Conservation (phyloP, 2,888 invertebrate genomes). For the Patella pellucida region DNA sequence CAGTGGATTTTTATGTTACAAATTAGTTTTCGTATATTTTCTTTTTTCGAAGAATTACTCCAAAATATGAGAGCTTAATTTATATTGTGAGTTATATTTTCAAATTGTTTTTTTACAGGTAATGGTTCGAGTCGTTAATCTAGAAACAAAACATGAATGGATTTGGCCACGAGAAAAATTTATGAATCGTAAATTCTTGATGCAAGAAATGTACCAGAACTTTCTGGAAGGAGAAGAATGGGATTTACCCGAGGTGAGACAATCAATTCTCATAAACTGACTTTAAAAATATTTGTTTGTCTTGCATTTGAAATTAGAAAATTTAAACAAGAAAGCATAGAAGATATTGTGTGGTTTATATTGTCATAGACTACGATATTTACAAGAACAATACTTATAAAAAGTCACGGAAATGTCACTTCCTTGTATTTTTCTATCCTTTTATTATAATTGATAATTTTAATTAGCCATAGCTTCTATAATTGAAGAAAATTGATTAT, state of each 20-base stretch:
- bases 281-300: not conserved
- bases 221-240: constrained; percentile 73
- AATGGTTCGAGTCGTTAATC: constrained; percentile 72
- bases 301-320: not conserved
- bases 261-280: not conserved
- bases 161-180: constrained; percentile 74
- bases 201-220: constrained; percentile 75
- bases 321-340: too few relatives aligned
- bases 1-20: too few relatives aligned
- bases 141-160: constrained; percentile 73
- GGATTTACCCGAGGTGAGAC: constrained; percentile 71
- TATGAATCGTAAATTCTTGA: constrained; percentile 73
- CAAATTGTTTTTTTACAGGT: constrained; percentile 40
- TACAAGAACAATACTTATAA: too few relatives aligned
- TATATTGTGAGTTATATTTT: not conserved
- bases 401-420: too few relatives aligned
- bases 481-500: not conserved
- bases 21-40: too few relatives aligned
- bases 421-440: too few relatives aligned
- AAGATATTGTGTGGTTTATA: too few relatives aligned
- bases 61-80: not conserved
- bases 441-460: too few relatives aligned
- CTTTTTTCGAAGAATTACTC: too few relatives aligned
- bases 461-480: not conserved
- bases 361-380: too few relatives aligned